Percentiles rank a stretch among this genome's conserved stretches.
phyloP scores from a whole-genome alignment of 2,113 vertebrate genomes.

The Toxostoma redivivum region DNA sequence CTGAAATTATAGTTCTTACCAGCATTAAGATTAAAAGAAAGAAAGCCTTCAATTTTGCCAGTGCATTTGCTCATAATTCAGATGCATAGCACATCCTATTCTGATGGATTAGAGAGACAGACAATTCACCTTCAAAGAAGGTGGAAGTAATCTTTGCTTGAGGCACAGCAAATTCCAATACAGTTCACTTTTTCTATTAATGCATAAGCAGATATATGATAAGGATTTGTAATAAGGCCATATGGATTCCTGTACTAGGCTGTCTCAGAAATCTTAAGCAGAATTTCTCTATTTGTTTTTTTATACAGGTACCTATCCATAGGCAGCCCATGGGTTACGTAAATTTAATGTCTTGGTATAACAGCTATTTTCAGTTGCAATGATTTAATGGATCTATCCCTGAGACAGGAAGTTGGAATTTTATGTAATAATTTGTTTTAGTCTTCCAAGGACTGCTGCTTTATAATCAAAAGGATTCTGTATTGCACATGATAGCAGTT shows the following conservation, averaged over 20 bases:
- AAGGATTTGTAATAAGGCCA: background rate
- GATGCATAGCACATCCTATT: background rate
- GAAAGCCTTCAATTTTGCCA: background rate
- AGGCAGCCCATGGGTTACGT: background rate
- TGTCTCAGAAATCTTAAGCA: background rate
- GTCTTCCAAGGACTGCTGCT: background rate
- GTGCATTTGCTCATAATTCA: slow-evolving; percentile 11
- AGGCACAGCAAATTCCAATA: slow-evolving; percentile 30
- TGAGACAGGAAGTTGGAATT: background rate
- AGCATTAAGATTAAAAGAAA: background rate
- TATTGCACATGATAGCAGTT: background rate
- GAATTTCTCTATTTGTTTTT: background rate
- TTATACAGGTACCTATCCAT: background rate
- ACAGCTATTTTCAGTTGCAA: background rate
- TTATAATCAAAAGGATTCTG: background rate
- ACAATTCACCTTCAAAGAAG: slow-evolving; percentile 51
- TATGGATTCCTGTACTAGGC: background rate
- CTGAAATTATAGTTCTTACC: background rate
- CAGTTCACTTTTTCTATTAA: slow-evolving; percentile 12
- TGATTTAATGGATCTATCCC: background rate
- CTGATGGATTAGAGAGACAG: slow-evolving; percentile 9
- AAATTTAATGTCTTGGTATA: background rate
- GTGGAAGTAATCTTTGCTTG: slow-evolving; percentile 48
- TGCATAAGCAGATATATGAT: slow-evolving; percentile 28
- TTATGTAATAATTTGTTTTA: background rate